Percentiles rank a stretch among this genome's conserved stretches.
phyloP scores from a whole-genome alignment of 2,113 vertebrate species.

The Oxyura jamaicensis region DNA sequence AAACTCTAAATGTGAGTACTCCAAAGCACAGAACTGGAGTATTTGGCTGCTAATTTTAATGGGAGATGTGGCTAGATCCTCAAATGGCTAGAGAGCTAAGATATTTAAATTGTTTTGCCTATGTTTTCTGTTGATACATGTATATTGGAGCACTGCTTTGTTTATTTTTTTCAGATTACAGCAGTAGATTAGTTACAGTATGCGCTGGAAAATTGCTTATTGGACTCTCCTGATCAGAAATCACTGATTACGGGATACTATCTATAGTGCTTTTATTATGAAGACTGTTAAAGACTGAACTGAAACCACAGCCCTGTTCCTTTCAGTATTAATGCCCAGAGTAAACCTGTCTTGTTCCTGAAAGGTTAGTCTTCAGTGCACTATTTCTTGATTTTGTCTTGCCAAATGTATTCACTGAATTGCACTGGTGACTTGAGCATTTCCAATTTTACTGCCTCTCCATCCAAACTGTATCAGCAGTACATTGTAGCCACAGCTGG shows the following conservation, averaged over 20 bases:
- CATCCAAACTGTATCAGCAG: neutral
- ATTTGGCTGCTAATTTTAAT: neutral
- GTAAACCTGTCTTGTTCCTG: conserved; percentile 14
- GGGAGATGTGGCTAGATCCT: neutral
- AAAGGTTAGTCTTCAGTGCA: conserved; percentile 11
- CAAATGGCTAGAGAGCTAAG: neutral
- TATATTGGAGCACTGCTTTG: neutral
- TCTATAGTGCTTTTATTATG: conserved; percentile 46
- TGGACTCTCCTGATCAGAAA: conserved; percentile 51
- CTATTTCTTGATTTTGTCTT: conserved; percentile 6
- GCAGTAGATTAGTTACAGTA: conserved; percentile 15
- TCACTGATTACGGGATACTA: conserved; percentile 26
- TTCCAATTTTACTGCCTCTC: conserved; percentile 10
- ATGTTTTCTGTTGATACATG: neutral
- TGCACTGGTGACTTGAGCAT: neutral
- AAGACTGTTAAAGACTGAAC: conserved; percentile 45
- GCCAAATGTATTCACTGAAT: neutral
- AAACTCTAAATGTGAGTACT: neutral
- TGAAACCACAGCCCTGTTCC: conserved; percentile 24
- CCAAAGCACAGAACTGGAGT: neutral
- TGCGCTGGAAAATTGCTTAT: conserved; percentile 26
- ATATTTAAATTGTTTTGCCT: neutral
- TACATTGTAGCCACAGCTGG: neutral
- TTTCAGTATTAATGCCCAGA: conserved; percentile 29
- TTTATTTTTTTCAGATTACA: neutral